Evolutionary conservation across 1,140 invertebrate species (phyloP), one percentile per base, ranked within the genome.

Genomic region (Drosophila sucinea): DNA sequence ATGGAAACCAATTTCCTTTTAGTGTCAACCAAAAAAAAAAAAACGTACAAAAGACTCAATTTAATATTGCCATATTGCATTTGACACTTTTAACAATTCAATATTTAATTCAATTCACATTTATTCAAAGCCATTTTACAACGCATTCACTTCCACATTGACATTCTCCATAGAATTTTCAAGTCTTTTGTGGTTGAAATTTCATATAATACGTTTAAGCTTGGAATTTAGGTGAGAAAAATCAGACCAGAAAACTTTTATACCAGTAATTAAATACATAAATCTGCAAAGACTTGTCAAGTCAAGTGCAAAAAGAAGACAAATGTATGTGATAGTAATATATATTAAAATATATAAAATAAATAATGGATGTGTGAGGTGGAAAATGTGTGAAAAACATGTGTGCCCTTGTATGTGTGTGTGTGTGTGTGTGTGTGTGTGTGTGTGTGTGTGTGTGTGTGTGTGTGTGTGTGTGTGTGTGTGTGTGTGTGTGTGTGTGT

Each of bases 231-330:
- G 3, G 35, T 10, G 10, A 8, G 3, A 51, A 27, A 51, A 51
- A 51, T 51, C 44, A n/a, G 25, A 27, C 23, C 25, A 51, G 27
- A 51, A 51, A 29, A 32, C 8, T 33, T 47, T 23, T 47, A 44
- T 60, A 35, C 33, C 54, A 61, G 10, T 33, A 58, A 67, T 76
- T 51, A 77, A 67, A 71, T 78, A 71, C 76, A 77, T 63, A 68
- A 76, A 67, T 67, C 67, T 70, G 27, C 29, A 10, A 40, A 58
- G 40, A 38, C n/a, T 38, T 63, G 61, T 57, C 4, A 69, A 29
- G 35, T 54, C 7, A 51, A 54, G 29, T 11, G 30, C 4, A 3
- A 55, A 30, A 30, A 27, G 63, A 30, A 29, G 63, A 8, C 30
- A 32, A 38, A 23, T 56, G 3, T 23, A n/a, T 54, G 10, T 10